phyloP scores from a whole-genome alignment of 2,113 vertebrate genomes.

The Perca schrenkii region DNA sequence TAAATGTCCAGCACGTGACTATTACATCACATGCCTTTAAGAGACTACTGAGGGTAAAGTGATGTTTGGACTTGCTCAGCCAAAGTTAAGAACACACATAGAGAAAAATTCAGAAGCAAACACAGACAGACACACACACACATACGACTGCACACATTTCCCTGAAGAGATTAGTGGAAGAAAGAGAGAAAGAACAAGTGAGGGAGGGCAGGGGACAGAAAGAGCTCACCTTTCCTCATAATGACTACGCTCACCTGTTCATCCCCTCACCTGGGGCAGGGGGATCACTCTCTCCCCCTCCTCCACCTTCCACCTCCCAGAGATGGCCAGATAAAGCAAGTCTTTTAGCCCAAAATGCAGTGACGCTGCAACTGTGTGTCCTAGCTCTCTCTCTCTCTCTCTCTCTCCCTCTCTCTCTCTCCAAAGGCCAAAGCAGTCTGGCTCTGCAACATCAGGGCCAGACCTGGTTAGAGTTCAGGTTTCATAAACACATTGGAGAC shows the following conservation, averaged over 20 bases:
- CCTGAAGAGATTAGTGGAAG: conserved; percentile 63
- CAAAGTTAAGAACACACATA: background rate
- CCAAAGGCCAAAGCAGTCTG: too few species aligned
- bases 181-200: conserved; percentile 48
- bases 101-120: conserved; percentile 36
- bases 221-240: conserved; percentile 85
- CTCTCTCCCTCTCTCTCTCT: background rate
- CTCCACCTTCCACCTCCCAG: conserved; percentile 44
- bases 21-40: background rate
- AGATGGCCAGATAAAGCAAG: conserved; percentile 80
- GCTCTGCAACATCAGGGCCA: too few species aligned
- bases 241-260: conserved; percentile 84
- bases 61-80: background rate
- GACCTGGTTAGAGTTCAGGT: too few species aligned
- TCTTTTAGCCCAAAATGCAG: conserved; percentile 77
- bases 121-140: conserved; percentile 45
- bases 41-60: too few species aligned
- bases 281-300: conserved; percentile 66
- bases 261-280: conserved; percentile 84
- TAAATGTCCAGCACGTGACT: too few species aligned
- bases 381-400: conserved; percentile 13
- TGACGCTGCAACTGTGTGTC: conserved; percentile 46
- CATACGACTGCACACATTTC: conserved; percentile 41
- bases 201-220: conserved; percentile 63
- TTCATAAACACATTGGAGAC: too few species aligned